Base-by-base conservation (phyloP, 2,888 invertebrate species). In the Proisotoma minuta region DNA sequence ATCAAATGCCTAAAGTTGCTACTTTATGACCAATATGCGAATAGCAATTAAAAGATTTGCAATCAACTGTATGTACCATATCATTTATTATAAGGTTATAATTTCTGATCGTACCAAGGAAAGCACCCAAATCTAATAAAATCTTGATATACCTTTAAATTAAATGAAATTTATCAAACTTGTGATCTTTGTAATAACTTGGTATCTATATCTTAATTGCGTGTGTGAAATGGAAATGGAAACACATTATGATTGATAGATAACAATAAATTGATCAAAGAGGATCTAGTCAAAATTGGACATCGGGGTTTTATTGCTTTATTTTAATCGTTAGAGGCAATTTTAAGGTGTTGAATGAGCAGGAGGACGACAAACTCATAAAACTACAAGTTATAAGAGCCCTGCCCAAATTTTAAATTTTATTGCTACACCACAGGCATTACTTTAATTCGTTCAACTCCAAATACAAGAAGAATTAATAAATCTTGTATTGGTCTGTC, bases 291-390 rank as follows among this genome's bases (percentile, higher is more conserved):
- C 28, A n/a, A 27, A 52, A 52, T 12, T 52, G 52, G 52, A 26
- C 52, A 52, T 34, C 34, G 34, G 34, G 15, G 52, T 20, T 52
- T 52, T 27, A 49, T 23, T 49, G 22, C 24, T 23, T 26, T 10
- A 10, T 34, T 8, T 15, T 8, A 34, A 34, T 34, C 34, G 34
- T 34, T 34, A 49, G 20, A 18, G 28, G 28, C 28, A 52, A 52
- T 52, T 52, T 5, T 24, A 24, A 52, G 52, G 52, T 52, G 52
- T 52, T 52, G 52, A 52, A 28, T 28, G 10, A 34, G n/a, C n/a
- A 24, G 26, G 28, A 52, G 28, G 52, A 52, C 52, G 52, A 52
- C 52, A 52, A 52, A 52, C 52, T 52, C 52, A 52, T 52, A 52
- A 52, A 52, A 52, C 18, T 3, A 3, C 28, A n/a, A 47, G n/a